Percentiles rank a stretch among this genome's conserved stretches.
phyloP scores from a whole-genome alignment of 1,140 invertebrate species.

The Drosophila insularis region DNA sequence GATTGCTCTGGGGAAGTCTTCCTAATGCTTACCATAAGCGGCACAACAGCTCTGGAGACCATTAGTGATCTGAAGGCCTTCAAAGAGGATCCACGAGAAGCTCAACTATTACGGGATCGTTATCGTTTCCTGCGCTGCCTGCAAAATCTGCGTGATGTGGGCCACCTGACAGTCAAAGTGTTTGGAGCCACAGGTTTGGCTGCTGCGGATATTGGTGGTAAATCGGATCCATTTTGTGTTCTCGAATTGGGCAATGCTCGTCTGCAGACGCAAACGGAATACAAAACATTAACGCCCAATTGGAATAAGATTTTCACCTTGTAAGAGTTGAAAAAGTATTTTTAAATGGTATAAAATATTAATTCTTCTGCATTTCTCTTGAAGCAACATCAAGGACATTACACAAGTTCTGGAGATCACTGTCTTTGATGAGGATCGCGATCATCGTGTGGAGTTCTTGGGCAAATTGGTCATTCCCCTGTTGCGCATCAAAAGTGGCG shows the following conservation, averaged over 20 bases:
- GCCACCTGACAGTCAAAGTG: slow-evolving; percentile 94
- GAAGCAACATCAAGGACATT: slow-evolving; percentile 97
- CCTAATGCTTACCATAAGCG: slow-evolving; percentile 96
- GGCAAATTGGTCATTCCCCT: slow-evolving; percentile 96
- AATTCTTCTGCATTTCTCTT: slow-evolving; percentile 54
- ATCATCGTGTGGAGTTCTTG: slow-evolving; percentile 98
- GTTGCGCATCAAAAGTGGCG: slow-evolving; percentile 93
- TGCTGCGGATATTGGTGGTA: slow-evolving; percentile 95
- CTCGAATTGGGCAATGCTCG: slow-evolving; percentile 96
- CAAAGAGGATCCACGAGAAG: slow-evolving; percentile 90
- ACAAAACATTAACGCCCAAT: slow-evolving; percentile 97
- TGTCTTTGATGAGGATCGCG: slow-evolving; percentile 98
- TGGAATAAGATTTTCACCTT: slow-evolving; percentile 99
- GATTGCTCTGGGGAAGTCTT: slow-evolving; percentile 94
- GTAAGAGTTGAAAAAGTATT: slow-evolving; percentile 85
- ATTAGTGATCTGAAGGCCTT: slow-evolving; percentile 94
- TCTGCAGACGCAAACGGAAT: slow-evolving; percentile 98
- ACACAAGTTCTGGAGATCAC: slow-evolving; percentile 98
- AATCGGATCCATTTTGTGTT: slow-evolving; percentile 98
- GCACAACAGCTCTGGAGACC: slow-evolving; percentile 95
- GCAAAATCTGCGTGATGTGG: slow-evolving; percentile 91
- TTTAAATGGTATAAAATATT: not conserved
- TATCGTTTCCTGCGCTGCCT: slow-evolving; percentile 91
- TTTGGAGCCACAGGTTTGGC: slow-evolving; percentile 94
- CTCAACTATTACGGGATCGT: slow-evolving; percentile 86